Conservation (phyloP, 2,888 invertebrate genomes). For the Germaria angustata region DNA sequence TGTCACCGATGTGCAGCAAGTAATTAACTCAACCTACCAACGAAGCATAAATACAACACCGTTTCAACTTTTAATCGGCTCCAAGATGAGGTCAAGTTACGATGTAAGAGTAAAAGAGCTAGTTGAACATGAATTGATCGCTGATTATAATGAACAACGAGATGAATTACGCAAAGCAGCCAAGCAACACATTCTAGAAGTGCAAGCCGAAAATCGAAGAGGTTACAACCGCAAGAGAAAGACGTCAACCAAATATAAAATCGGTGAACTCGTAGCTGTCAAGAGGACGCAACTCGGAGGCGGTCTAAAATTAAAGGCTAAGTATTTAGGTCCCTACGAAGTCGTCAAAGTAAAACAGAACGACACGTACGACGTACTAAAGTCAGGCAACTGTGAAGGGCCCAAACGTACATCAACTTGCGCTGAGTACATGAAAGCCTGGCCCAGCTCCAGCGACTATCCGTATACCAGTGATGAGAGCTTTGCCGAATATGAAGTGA, state of each 20-base stretch:
- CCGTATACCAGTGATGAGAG: background rate
- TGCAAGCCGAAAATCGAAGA: slow-evolving; percentile 36
- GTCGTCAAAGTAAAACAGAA: slow-evolving; percentile 12
- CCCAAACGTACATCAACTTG: background rate
- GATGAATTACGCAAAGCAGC: too few species aligned
- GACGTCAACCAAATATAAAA: background rate
- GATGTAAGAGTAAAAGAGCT: slow-evolving; percentile 2
- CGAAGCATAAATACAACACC: slow-evolving; percentile 62
- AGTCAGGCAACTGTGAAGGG: background rate
- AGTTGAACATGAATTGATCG: background rate
- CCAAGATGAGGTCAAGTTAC: slow-evolving; percentile 35
- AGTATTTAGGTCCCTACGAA: slow-evolving; percentile 28
- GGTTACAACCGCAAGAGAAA: slow-evolving; percentile 1
- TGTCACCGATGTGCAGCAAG: slow-evolving; percentile 33
- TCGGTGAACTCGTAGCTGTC: slow-evolving; percentile 26
- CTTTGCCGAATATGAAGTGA: too few species aligned
- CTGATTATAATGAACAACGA: background rate
- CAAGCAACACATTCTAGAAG: background rate
- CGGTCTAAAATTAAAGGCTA: slow-evolving; percentile 17
- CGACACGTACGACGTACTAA: slow-evolving; percentile 40
- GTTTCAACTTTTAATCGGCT: slow-evolving; percentile 60
- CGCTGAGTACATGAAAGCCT: background rate
- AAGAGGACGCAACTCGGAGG: slow-evolving; percentile 45
- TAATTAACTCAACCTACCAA: slow-evolving; percentile 44
- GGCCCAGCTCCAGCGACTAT: too few species aligned